Evolutionary conservation across 2,888 invertebrate species (phyloP).

Genomic region (Andrena minutula): DNA sequence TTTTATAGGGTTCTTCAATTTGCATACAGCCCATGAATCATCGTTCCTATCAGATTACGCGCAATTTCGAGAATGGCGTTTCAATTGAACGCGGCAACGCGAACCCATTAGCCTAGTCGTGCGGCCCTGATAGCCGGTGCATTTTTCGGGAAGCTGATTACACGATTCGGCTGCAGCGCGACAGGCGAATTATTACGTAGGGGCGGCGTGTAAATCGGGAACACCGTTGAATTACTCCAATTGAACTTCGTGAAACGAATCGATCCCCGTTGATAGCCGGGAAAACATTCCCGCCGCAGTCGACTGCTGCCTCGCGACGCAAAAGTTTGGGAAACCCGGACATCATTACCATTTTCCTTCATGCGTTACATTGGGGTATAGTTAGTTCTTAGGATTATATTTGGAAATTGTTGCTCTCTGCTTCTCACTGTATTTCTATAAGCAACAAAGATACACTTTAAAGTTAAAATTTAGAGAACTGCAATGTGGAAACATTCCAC

Average conservation of each 20-base stretch:
- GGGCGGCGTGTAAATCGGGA: constrained; percentile 36
- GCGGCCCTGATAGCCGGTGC: constrained; percentile 29
- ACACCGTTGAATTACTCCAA: constrained; percentile 45
- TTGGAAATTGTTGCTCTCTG: too few species aligned
- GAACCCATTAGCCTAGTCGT: constrained; percentile 56
- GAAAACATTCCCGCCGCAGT: constrained; percentile 3
- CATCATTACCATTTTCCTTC: neutral
- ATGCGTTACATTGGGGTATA: neutral
- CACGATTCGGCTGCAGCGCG: constrained; percentile 42
- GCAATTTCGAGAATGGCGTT: constrained; percentile 58
- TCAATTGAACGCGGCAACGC: constrained; percentile 58
- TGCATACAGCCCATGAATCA: constrained; percentile 56
- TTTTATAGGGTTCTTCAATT: constrained; percentile 52
- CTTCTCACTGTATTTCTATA: too few species aligned
- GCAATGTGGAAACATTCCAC: neutral
- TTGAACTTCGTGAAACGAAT: constrained; percentile 36
- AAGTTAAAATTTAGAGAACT: neutral
- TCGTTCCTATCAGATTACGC: constrained; percentile 63
- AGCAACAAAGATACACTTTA: too few species aligned
- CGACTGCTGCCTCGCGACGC: constrained; percentile 27
- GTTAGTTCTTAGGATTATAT: too few species aligned
- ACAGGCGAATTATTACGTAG: constrained; percentile 45
- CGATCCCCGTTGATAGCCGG: constrained; percentile 25
- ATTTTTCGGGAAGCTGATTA: constrained; percentile 72
- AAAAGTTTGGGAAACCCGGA: neutral